A percentile compares a stretch with the other conserved stretches of the same genome.
These are phyloP conservation scores for Imbricaverruca yamaguchii DNA, from an alignment of 2,888 invertebrate species.

Conservation along the genomic window DNA sequence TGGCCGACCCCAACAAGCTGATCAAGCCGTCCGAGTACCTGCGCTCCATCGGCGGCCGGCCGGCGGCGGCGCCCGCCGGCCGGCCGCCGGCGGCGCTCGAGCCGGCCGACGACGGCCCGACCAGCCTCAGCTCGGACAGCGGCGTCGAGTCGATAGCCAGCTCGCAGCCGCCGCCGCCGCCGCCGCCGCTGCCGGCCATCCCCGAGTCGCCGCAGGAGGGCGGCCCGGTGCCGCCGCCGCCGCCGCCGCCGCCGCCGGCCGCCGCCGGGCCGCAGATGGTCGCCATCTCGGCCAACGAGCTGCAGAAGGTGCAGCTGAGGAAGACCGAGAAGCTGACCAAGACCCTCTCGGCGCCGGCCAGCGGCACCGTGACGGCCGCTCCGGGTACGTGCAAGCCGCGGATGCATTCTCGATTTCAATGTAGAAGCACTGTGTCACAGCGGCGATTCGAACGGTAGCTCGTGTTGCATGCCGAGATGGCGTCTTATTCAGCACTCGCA, in stretches of 20 bases:
- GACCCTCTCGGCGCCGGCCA: conserved; percentile 67
- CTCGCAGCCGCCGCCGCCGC: conserved; percentile 25
- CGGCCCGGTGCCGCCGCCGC: conserved; percentile 36
- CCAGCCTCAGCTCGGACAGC: conserved; percentile 22
- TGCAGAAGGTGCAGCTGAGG: conserved; percentile 71
- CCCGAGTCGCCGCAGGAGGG: conserved; percentile 40
- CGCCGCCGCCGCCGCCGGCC: background rate
- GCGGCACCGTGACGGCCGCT: conserved; percentile 19
- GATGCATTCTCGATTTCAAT: too few relatives aligned
- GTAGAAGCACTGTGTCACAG: too few relatives aligned
- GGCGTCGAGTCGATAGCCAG: conserved; percentile 25
- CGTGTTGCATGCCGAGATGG: too few relatives aligned
- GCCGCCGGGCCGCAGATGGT: conserved; percentile 51
- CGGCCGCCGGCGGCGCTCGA: background rate
- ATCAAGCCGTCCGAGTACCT: conserved; percentile 90
- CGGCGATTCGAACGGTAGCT: too few relatives aligned
- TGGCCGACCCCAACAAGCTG: conserved; percentile 54
- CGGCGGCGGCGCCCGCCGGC: conserved; percentile 5
- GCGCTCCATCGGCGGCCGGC: conserved; percentile 59
- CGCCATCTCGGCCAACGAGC: conserved; percentile 77
- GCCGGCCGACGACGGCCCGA: conserved; percentile 24
- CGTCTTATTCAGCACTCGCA: too few relatives aligned
- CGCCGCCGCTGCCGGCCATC: conserved; percentile 29
- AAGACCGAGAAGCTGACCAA: conserved; percentile 65
- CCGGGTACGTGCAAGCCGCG: background rate